Base-by-base conservation (phyloP, 2,113 vertebrate genomes). In the Capreolus pygargus region DNA sequence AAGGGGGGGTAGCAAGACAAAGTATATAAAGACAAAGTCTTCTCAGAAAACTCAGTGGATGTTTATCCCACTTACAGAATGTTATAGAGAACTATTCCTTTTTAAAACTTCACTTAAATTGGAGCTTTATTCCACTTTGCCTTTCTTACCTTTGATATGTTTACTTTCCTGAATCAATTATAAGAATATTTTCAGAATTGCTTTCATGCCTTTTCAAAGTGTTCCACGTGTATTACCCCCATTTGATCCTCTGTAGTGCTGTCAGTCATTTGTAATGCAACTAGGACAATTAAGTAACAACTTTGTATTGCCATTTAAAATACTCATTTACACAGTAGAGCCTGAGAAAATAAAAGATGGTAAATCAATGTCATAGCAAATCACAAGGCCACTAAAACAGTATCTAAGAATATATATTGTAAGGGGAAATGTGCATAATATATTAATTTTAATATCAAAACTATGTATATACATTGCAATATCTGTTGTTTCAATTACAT, bases 241-340 rank as follows among this genome's bases (percentile, higher is more conserved):
- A 85, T 91, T 79, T 96, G 58, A 84, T 95, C 57, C 28, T 93
- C 61, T 54, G 16, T 33, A 55, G 28, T 92, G 15, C 54, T 78
- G 28, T 82, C 52, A 92, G 61, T 86, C 85, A 97, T 67, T 94
- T 90, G 19, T 74, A 93, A 92, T 84, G 64, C 61, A 96, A 90
- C 82, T 60, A 94, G 89, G 92, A 89, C 39, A 97, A 92, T 92
- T 89, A 96, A 97, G 70, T 94, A 64, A 54, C 74, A 95, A 83
- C 16, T 89, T 50, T 93, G 7, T 58, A 70, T 76, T 82, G 81
- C 83, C 86, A 91, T 87, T 94, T 95, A 47, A 94, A 96, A 97
- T 86, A 92, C 8, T 81, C 54, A 94, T 92, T 94, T 90, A 47
- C 8, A 93, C 60, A 95, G 10, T 6, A 90, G n/a, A 78, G 7